A percentile compares a stretch with the other conserved stretches of the same genome.
phyloP scores from a whole-genome alignment of 2,888 invertebrate species.

The Volucella inanis region DNA sequence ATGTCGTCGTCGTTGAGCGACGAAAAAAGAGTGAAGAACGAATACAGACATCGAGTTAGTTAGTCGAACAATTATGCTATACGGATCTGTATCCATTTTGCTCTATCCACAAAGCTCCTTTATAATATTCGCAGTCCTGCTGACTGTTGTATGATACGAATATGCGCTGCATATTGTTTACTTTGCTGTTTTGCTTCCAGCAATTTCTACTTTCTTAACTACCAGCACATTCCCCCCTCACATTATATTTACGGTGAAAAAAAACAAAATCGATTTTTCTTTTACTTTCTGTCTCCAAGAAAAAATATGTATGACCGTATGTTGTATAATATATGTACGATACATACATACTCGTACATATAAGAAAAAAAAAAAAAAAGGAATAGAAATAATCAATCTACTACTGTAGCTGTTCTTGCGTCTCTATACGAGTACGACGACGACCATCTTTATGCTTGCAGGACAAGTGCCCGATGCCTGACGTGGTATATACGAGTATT shows the following conservation, averaged over 20 bases:
- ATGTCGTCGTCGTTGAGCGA: background rate
- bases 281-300: conserved; percentile 30
- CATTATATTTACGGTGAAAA: conserved; percentile 22
- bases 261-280: conserved; percentile 60
- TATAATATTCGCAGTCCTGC: conserved; percentile 33
- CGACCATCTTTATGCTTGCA: conserved; percentile 41
- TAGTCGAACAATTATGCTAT: conserved; percentile 25
- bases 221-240: background rate
- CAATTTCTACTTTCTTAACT: conserved; percentile 17
- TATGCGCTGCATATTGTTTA: conserved; percentile 29
- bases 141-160: conserved; percentile 18
- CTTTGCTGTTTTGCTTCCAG: conserved; percentile 23
- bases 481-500: conserved; percentile 15
- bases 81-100: conserved; percentile 19
- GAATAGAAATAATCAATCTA: conserved; percentile 54
- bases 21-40: background rate
- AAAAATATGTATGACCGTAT: conserved; percentile 26
- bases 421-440: conserved; percentile 18
- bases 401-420: conserved; percentile 19
- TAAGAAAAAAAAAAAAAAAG: conserved; percentile 32
- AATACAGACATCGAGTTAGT: conserved; percentile 18
- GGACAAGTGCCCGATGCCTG: conserved; percentile 50
- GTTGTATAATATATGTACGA: background rate
- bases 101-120: conserved; percentile 9
- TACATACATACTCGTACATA: conserved; percentile 41